Evolutionary conservation across 2,113 vertebrate species (phyloP).

Genomic region (Fukomys damarensis): DNA sequence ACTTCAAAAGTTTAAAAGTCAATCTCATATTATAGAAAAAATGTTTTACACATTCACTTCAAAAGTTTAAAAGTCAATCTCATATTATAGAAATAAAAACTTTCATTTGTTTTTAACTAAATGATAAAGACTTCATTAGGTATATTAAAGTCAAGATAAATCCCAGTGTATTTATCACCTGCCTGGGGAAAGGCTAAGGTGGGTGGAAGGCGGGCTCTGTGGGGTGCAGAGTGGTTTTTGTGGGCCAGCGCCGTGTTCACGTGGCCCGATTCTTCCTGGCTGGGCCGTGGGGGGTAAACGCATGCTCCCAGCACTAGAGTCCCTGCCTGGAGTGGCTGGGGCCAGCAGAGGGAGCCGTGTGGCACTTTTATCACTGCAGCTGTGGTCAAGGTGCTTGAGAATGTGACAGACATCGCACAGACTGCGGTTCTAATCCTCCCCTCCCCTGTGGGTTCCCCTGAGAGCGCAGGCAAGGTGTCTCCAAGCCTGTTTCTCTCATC

Average conservation of each 20-base stretch:
- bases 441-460: not conserved
- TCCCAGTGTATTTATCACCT: not conserved
- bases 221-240: not conserved
- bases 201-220: too few relatives aligned
- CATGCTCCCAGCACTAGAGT: not conserved
- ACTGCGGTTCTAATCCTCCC: not conserved
- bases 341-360: not conserved
- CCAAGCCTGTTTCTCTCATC: not conserved
- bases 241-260: rapidly evolving
- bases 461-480: not conserved
- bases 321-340: not conserved
- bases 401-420: not conserved
- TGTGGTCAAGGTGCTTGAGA: not conserved
- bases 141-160: conserved; percentile 53
- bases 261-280: not conserved
- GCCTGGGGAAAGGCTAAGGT: not conserved
- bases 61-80: conserved; percentile 86
- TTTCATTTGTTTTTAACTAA: conserved; percentile 72
- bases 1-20: conserved; percentile 85
- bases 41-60: conserved; percentile 82
- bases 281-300: not conserved
- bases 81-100: conserved; percentile 81
- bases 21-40: conserved; percentile 83
- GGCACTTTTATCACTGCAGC: not conserved
- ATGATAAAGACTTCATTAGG: conserved; percentile 73